Evolutionary conservation across 2,888 invertebrate genomes (phyloP), one percentile per base, ranked within the genome.

Genomic region (Barypeithes pellucidus): DNA sequence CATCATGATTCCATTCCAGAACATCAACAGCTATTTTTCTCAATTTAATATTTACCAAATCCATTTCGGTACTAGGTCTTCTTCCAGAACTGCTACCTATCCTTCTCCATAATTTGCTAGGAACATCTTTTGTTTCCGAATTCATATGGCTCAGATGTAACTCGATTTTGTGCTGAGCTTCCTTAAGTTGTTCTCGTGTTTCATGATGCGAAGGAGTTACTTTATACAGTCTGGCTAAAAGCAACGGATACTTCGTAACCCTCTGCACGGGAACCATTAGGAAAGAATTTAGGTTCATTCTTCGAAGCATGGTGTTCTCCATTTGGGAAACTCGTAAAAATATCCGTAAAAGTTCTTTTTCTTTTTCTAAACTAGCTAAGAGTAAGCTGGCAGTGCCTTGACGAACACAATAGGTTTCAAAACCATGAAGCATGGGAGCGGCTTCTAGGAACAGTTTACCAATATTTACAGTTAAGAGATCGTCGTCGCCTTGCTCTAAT

Each of bases 211-310:
- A 86, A 1, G 97, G 95, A 12, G 97, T 97, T 50, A 96, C 95
- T 87, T 97, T 97, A 83, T 94, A 91, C 78, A 98, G 89, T 72
- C 98, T 92, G 54, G 95, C 95, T 82, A 98, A 88, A 78, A 98
- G 89, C 80, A 98, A 89, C 52, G 98, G 98, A 88, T 98, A 98
- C 88, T 97, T 97, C 81, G 98, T 98, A 81, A 98, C 97, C 86
- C 98, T 90, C 89, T 98, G 98, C 76, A 98, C 97, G 77, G 98
- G 98, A 81, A 96, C 97, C 97, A 98, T 98, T 68, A 98, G 91
- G 87, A 98, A 98, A n/a, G 98, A 97, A 87, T 97, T 96, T 59
- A 98, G 89, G 86, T 97, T 97, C 97, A 98, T 98, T 80, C 97
- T 90, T 79, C 98, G 89, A 79, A 98, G 88, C 76, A 96, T 93